Percentiles rank a stretch among this genome's conserved stretches.
phyloP scores from a whole-genome alignment of 1,140 invertebrate genomes.

The Oscheius sp. region DNA sequence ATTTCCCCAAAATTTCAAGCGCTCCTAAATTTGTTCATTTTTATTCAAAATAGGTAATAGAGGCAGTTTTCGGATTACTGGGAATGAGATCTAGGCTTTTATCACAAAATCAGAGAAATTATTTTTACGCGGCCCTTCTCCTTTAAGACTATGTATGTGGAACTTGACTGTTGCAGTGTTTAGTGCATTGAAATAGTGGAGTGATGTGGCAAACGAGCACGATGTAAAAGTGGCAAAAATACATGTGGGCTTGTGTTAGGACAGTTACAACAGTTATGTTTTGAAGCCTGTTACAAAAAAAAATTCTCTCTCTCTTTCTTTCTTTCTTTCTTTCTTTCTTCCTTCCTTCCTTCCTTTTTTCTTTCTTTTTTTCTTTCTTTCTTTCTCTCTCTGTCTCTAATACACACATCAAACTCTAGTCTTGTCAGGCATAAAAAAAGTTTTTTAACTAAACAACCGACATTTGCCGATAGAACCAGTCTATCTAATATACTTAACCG shows the following conservation, averaged over 20 bases:
- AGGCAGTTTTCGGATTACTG: too few species aligned
- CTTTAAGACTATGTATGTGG: too few species aligned
- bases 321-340: not conserved
- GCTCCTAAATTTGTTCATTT: too few species aligned
- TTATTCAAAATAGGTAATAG: too few species aligned
- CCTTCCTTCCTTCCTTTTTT: not conserved
- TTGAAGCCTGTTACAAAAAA: not conserved
- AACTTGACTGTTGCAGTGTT: too few species aligned
- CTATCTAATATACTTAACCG: not conserved
- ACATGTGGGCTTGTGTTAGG: too few species aligned
- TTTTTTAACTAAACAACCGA: not conserved
- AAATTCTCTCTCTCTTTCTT: not conserved
- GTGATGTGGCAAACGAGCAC: not conserved
- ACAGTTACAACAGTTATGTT: not conserved
- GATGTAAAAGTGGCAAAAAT: not conserved
- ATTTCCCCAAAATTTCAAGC: too few species aligned
- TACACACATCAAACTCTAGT: not conserved
- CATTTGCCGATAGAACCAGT: not conserved
- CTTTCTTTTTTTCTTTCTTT: not conserved
- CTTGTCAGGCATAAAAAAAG: not conserved
- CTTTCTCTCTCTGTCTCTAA: not conserved
- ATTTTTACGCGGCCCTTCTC: too few species aligned
- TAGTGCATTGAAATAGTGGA: too few species aligned
- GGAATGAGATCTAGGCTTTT: too few species aligned
- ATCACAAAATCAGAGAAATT: too few species aligned